Evolutionary conservation across 2,113 vertebrate genomes (phyloP).

Genomic region (Coreoperca whiteheadi): DNA sequence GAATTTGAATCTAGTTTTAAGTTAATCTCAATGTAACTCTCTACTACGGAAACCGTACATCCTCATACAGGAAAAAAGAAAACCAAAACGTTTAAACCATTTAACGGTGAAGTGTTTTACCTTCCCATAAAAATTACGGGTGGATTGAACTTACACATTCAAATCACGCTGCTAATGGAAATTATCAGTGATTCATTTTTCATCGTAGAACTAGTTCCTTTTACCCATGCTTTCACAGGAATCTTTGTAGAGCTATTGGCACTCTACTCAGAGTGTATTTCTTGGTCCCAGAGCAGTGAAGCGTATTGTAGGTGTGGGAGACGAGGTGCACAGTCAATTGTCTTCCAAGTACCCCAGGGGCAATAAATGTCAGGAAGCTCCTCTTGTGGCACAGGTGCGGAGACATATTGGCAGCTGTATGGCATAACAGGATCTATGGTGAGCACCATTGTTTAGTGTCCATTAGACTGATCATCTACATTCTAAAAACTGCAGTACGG

Average conservation of each 20-base stretch:
- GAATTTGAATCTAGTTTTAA: too few species aligned
- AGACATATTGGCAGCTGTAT: conserved; percentile 32
- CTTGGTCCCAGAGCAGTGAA: conserved; percentile 22
- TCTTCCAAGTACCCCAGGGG: not conserved
- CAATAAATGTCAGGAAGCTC: conserved; percentile 9
- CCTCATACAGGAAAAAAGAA: not conserved
- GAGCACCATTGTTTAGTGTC: not conserved
- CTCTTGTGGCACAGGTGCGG: conserved; percentile 11
- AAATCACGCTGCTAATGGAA: not conserved
- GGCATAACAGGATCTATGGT: conserved; percentile 3
- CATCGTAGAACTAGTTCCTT: not conserved
- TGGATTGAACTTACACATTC: not conserved
- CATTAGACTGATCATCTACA: conserved; percentile 13
- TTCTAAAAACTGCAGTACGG: not conserved
- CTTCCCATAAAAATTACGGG: not conserved
- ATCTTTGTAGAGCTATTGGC: not conserved
- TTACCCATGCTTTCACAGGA: not conserved
- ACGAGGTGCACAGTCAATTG: conserved; percentile 20
- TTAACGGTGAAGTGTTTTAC: too few species aligned
- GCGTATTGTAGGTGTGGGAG: conserved; percentile 25
- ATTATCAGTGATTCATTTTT: not conserved
- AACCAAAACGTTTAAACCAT: not conserved
- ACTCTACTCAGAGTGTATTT: not conserved
- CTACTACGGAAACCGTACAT: not conserved
- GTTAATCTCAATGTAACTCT: not conserved